Percentiles rank a stretch among this genome's conserved stretches.
Evolutionary conservation across 2,113 vertebrate genomes (phyloP).

Genomic region (Nothocercus nigrocapillus): DNA sequence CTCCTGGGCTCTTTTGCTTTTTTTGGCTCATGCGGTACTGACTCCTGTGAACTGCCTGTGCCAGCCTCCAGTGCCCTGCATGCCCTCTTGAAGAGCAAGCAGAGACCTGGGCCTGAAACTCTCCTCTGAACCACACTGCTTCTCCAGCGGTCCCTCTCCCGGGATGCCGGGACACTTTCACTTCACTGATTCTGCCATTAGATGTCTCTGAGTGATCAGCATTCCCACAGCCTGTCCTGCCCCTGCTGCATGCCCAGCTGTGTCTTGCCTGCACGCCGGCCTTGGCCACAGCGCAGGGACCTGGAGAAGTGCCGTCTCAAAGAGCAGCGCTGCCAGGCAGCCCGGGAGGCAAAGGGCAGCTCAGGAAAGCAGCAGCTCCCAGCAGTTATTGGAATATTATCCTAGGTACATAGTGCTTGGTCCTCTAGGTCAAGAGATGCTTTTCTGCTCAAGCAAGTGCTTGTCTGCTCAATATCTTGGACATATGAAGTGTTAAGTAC

Average conservation of each 20-base stretch:
- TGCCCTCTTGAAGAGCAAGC: rapidly evolving
- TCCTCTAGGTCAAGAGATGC: neutral
- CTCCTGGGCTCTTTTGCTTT: neutral
- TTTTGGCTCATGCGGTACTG: rapidly evolving
- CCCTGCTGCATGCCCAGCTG: neutral
- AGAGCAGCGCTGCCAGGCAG: neutral
- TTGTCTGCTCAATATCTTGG: neutral
- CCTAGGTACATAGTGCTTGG: rapidly evolving
- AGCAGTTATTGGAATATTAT: neutral
- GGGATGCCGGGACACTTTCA: neutral
- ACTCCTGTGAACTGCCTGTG: neutral
- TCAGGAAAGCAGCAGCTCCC: neutral
- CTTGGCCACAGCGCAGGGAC: too few species aligned
- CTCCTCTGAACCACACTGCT: neutral
- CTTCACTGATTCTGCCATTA: neutral
- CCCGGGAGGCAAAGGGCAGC: neutral
- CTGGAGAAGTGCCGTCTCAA: too few species aligned
- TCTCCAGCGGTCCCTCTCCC: neutral
- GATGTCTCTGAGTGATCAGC: conserved; percentile 34
- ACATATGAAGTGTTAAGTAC: neutral
- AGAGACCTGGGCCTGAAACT: rapidly evolving
- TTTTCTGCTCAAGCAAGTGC: rapidly evolving
- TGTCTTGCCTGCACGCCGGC: neutral
- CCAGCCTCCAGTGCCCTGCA: rapidly evolving
- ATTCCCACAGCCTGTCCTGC: neutral